Conservation (phyloP, 1,140 invertebrate species). For the Drosophila elegans region DNA sequence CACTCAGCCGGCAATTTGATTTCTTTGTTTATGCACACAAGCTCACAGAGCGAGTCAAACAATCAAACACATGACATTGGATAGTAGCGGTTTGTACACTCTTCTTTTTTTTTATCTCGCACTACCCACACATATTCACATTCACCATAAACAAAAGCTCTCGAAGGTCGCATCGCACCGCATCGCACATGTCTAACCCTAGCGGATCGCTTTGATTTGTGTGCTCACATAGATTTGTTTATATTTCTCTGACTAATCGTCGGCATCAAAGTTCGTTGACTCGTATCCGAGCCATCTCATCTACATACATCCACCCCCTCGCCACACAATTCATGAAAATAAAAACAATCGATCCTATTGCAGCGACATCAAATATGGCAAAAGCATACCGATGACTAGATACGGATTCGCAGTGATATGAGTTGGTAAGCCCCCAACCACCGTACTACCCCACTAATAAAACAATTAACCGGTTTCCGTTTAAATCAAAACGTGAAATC, state of each 20-base stretch:
- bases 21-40: constrained; percentile 53
- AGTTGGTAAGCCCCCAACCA: constrained; percentile 10
- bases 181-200: constrained; percentile 44
- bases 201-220: constrained; percentile 50
- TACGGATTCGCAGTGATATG: constrained; percentile 17
- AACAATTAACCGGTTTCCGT: constrained; percentile 44
- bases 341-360: constrained; percentile 30
- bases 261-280: constrained; percentile 46
- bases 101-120: constrained; percentile 43
- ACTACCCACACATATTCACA: constrained; percentile 22
- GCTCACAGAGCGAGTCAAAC: constrained; percentile 5
- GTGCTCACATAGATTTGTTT: constrained; percentile 52
- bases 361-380: constrained; percentile 18
- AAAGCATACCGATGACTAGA: constrained; percentile 8
- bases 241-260: constrained; percentile 55
- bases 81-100: constrained; percentile 33
- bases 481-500: constrained; percentile 40
- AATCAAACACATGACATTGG: constrained; percentile 35
- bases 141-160: constrained; percentile 48
- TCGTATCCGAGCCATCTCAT: constrained; percentile 34
- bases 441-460: constrained; percentile 14
- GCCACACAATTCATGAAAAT: constrained; percentile 11
- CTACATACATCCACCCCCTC: neutral
- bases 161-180: constrained; percentile 49
- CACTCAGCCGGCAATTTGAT: constrained; percentile 56